These are phyloP conservation scores for Amphipoea lucens DNA, from an alignment of 2,888 invertebrate species.

Conservation along the genomic window DNA sequence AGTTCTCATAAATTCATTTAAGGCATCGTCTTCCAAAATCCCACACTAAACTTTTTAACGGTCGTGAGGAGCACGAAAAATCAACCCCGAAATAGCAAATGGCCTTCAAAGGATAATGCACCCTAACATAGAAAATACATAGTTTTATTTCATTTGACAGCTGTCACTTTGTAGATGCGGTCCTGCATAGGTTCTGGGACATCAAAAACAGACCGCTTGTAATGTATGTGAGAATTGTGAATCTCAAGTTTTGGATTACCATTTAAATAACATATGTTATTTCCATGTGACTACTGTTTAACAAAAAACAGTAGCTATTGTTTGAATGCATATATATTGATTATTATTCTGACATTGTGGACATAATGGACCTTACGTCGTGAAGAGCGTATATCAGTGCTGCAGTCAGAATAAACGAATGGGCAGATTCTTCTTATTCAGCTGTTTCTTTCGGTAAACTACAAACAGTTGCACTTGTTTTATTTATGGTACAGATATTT, in stretches of 20 bases:
- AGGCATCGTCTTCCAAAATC: constrained; percentile 31
- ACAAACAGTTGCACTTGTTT: constrained; percentile 9
- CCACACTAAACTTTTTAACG: constrained; percentile 44
- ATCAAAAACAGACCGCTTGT: constrained; percentile 74
- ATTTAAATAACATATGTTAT: constrained; percentile 76
- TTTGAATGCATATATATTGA: constrained; percentile 71
- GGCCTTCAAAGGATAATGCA: constrained; percentile 28
- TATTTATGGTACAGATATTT: background rate
- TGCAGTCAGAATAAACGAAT: constrained; percentile 27
- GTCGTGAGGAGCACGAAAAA: constrained; percentile 63
- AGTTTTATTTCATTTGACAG: constrained; percentile 35
- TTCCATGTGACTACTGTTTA: constrained; percentile 78
- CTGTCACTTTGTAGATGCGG: constrained; percentile 21
- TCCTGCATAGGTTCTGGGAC: constrained; percentile 53
- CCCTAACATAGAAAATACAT: constrained; percentile 10
- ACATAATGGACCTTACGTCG: constrained; percentile 41
- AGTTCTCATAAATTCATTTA: constrained; percentile 1
- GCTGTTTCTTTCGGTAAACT: background rate
- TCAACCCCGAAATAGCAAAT: constrained; percentile 48
- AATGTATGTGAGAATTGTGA: constrained; percentile 80
- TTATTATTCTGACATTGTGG: constrained; percentile 65
- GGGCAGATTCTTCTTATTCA: constrained; percentile 21
- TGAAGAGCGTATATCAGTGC: constrained; percentile 28
- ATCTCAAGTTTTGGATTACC: constrained; percentile 73
- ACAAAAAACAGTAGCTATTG: constrained; percentile 72